Evolutionary conservation across 92 coral and sea anemone genomes (phyloP), one percentile per base, ranked within the genome.

Genomic region (Porites cylindrica): DNA sequence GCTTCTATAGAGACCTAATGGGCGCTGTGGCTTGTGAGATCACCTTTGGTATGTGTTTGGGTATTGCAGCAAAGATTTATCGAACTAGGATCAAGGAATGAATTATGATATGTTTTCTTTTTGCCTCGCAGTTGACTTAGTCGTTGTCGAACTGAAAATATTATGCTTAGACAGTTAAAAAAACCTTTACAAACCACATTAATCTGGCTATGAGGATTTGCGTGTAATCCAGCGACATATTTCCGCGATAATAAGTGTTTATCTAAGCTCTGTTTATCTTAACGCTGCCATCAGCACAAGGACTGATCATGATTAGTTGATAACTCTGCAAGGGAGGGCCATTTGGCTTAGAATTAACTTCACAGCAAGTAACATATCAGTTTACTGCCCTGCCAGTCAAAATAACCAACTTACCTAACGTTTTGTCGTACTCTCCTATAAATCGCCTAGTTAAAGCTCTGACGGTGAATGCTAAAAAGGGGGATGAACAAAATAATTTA

Each of bases 391-490:
- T 10, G 61, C 61, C 10, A 17, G 77, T 50, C 11, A 76, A 76
- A 14, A 82, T 73, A 65, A 38, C 43, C 61, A 58, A 76, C 98
- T 91, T 88, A 95, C 98, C 98, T 62, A 93, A 86, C 9, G 90
- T 91, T 73, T 88, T 88, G 87, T 93, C 96, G 72, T 95, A 95
- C 59, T 95, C 98, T 61, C 98, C 96, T 29, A 95, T 95, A 78
- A 93, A 95, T 2, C 98, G 93, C 76, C 89, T 88, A 12, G 98
- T 95, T 47, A 93, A 90, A 20, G 96, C 94, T 61, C 98, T 90
- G 20, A 95, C 98, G 7, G 92, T 93, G 59, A 95, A 95, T 6
- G 98, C 98, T 95, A 8, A 7, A 54, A 66, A 11, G 18, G 59
- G 75, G 75, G 47, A 66, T 8, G 32, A n/a, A 38, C 43, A 20